Evolutionary conservation across 2,797 vertebrate genomes (phyloP).

Genomic region (Falco biarmicus): DNA sequence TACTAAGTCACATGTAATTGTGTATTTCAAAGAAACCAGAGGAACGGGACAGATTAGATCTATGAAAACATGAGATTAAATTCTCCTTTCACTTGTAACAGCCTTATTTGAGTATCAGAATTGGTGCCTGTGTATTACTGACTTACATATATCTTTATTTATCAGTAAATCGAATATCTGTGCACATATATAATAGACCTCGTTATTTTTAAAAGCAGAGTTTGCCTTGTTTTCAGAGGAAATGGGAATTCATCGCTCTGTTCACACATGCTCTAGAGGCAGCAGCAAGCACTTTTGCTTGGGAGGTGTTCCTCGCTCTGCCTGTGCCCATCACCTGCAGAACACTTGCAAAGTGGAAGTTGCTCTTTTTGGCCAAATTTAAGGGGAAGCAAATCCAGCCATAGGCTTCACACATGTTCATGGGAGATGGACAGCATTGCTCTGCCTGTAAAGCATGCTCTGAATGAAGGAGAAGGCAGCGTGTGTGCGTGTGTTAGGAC

Average conservation of each 20-base stretch:
- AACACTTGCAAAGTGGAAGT: background rate
- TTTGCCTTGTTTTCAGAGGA: conserved; percentile 23
- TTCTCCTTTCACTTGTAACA: background rate
- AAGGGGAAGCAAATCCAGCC: background rate
- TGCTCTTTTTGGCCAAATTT: background rate
- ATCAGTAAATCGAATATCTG: background rate
- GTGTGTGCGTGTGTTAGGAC: background rate
- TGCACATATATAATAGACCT: background rate
- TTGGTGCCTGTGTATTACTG: background rate
- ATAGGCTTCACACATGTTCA: background rate
- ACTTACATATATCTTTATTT: background rate
- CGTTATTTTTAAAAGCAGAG: conserved; percentile 50
- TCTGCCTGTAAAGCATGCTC: background rate
- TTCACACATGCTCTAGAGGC: background rate
- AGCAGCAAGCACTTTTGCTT: background rate
- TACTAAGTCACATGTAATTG: background rate
- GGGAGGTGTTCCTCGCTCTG: background rate
- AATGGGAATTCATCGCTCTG: background rate
- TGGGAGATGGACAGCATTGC: background rate
- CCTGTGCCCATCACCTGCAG: background rate
- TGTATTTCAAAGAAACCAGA: conserved; percentile 11
- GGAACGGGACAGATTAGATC: background rate
- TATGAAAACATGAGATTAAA: background rate
- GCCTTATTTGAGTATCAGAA: background rate
- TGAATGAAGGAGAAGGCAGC: background rate